Percentiles rank a stretch among this genome's conserved stretches.
Conservation (phyloP, 2,797 vertebrate species). For the Aulostomus chinensis region DNA sequence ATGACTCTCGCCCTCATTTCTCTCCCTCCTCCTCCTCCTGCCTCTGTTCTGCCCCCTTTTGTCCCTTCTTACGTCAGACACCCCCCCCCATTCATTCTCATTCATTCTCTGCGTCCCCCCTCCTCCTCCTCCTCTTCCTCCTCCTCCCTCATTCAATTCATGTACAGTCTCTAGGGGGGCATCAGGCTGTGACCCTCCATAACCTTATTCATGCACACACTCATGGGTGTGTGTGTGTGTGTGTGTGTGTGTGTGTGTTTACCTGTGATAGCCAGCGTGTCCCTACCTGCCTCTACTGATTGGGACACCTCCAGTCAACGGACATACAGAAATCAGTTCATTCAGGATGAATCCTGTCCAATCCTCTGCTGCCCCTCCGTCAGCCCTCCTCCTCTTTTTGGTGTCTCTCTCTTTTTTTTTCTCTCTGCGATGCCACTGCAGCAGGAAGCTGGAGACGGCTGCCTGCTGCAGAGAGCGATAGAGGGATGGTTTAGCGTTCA, state of each 20-base stretch:
- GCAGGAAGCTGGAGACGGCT: slow-evolving; percentile 49
- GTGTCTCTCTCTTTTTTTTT: slow-evolving; percentile 21
- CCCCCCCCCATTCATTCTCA: slow-evolving; percentile 4
- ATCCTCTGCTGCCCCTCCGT: slow-evolving; percentile 3
- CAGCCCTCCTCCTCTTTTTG: slow-evolving; percentile 27
- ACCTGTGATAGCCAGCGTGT: neutral
- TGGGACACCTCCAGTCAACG: slow-evolving; percentile 7
- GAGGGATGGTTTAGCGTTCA: too few relatives aligned
- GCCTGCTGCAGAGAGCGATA: slow-evolving; percentile 53
- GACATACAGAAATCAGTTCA: slow-evolving; percentile 11
- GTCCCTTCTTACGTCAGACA: neutral
- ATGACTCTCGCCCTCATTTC: neutral
- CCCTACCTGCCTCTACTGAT: neutral
- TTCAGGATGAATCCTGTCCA: slow-evolving; percentile 9
- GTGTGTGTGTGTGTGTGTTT: slow-evolving; percentile 1
- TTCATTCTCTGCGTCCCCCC: neutral
- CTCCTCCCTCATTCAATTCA: slow-evolving; percentile 34
- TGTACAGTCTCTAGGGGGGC: slow-evolving; percentile 42
- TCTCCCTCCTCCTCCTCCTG: neutral
- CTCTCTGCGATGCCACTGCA: slow-evolving; percentile 68
- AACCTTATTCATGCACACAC: slow-evolving; percentile 31
- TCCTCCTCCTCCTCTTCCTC: neutral
- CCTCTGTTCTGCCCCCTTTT: neutral
- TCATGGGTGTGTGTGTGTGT: neutral
- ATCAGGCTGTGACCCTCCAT: slow-evolving; percentile 28